Conservation (phyloP, 2,113 vertebrate species). For the Cairina moschata region DNA sequence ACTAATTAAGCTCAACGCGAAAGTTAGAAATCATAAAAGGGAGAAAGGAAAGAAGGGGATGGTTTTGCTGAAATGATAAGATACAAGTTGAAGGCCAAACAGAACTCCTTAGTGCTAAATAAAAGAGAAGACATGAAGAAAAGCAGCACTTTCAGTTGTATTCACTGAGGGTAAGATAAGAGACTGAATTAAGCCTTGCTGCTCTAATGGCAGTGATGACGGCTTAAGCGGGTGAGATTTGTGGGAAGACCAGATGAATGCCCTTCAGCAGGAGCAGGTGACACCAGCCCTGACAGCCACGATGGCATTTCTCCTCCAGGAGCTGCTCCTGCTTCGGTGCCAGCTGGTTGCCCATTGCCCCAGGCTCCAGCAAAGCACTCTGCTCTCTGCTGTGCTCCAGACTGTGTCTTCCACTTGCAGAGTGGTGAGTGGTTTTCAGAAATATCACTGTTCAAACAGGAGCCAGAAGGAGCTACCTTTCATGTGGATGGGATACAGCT, state of each 20-base stretch:
- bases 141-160: not conserved
- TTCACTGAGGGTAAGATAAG: not conserved
- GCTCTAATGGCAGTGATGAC: not conserved
- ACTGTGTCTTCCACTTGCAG: not conserved
- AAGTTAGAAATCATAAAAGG: not conserved
- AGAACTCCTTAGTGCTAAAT: not conserved
- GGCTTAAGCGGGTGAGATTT: not conserved
- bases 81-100: not conserved
- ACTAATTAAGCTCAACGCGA: not conserved
- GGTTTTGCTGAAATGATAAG: not conserved
- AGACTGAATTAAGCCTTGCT: not conserved
- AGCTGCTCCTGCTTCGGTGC: not conserved
- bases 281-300: not conserved
- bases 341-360: not conserved
- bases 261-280: not conserved
- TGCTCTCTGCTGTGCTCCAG: not conserved
- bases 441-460: not conserved
- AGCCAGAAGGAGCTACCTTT: not conserved
- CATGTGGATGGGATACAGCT: not conserved
- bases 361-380: not conserved
- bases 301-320: not conserved
- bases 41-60: not conserved
- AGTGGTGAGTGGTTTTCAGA: not conserved
- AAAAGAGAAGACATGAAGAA: not conserved
- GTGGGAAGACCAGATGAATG: not conserved